Conservation (phyloP, 2,888 invertebrate genomes). For the Nudaria mundana region DNA sequence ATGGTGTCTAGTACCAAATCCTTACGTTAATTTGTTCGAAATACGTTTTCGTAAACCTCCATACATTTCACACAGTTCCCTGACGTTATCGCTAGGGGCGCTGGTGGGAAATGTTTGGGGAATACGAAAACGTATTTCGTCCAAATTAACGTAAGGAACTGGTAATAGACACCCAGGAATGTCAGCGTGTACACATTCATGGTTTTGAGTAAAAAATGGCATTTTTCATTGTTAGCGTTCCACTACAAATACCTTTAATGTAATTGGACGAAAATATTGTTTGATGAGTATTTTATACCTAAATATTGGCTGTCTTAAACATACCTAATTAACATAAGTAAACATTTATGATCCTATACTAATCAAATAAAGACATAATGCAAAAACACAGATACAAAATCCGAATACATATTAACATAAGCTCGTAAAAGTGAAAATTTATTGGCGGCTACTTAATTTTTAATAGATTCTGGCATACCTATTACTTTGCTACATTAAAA, state of each 20-base stretch:
- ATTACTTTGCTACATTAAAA: conserved; percentile 28
- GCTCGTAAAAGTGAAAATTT: conserved; percentile 35
- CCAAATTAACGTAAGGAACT: too few relatives aligned
- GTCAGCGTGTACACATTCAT: too few relatives aligned
- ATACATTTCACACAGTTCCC: too few relatives aligned
- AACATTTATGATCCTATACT: neutral
- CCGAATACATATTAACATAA: conserved; percentile 14
- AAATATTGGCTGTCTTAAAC: neutral
- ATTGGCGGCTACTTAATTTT: conserved; percentile 42
- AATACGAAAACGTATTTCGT: too few relatives aligned
- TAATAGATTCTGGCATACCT: conserved; percentile 34
- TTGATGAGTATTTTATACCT: neutral
- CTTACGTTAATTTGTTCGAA: too few relatives aligned
- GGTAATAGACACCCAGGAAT: too few relatives aligned
- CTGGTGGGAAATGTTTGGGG: too few relatives aligned
- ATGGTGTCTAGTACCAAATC: too few relatives aligned
- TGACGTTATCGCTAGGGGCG: too few relatives aligned
- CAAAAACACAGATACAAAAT: conserved; percentile 21
- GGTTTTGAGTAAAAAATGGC: too few relatives aligned
- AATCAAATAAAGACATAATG: conserved; percentile 15
- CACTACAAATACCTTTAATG: neutral
- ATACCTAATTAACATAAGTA: conserved; percentile 12
- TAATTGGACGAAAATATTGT: neutral
- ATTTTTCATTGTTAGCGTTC: too few relatives aligned
- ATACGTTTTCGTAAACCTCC: too few relatives aligned